phyloP scores from a whole-genome alignment of 2,113 vertebrate species.

The Aptenodytes patagonicus region DNA sequence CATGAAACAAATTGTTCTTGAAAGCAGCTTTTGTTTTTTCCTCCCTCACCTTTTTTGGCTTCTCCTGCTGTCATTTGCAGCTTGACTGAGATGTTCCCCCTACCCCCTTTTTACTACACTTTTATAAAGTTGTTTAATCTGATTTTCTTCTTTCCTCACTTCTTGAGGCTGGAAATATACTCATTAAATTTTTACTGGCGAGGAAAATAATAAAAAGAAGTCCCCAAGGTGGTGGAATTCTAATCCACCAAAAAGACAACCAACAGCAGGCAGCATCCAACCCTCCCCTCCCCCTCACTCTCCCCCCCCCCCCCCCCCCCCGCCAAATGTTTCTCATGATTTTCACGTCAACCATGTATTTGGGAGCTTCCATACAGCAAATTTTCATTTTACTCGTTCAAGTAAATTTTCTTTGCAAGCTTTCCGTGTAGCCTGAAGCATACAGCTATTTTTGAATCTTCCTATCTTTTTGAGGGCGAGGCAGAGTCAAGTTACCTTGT shows the following conservation, averaged over 20 bases:
- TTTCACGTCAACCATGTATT: background rate
- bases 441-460: slow-evolving; percentile 46
- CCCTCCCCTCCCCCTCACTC: no score
- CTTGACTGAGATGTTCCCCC: background rate
- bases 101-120: background rate
- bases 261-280: background rate
- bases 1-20: background rate
- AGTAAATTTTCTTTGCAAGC: background rate
- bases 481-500: slow-evolving; percentile 62
- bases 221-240: background rate
- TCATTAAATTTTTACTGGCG: background rate
- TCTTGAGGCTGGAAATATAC: background rate
- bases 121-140: background rate
- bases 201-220: background rate
- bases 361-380: background rate
- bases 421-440: background rate
- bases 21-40: background rate
- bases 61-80: background rate
- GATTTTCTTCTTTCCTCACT: background rate
- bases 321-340: background rate
- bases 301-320: no score
- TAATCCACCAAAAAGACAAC: background rate
- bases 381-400: background rate
- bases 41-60: background rate
- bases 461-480: slow-evolving; percentile 36